These are phyloP conservation scores for Chalcis sispes DNA, from an alignment of 2,888 invertebrate genomes.

Conservation along the genomic window DNA sequence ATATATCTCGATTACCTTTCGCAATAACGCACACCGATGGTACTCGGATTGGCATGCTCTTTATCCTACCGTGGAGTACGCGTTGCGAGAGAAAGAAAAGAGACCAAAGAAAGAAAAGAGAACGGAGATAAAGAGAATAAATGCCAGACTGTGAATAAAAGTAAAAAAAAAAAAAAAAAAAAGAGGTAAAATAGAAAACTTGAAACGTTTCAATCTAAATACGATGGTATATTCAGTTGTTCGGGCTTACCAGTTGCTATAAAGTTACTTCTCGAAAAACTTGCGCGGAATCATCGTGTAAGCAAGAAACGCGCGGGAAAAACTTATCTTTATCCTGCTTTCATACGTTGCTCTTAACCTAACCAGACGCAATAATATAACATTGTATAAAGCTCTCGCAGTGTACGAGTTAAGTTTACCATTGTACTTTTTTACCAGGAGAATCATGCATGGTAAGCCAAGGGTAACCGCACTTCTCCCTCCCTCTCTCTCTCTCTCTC, in stretches of 20 bases:
- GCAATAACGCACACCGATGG: too few species aligned
- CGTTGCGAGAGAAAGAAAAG: too few species aligned
- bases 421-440: constrained; percentile 61
- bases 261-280: constrained; percentile 14
- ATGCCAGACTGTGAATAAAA: too few species aligned
- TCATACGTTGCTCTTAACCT: neutral
- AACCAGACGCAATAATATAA: constrained; percentile 18
- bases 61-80: too few species aligned
- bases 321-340: too few species aligned
- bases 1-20: too few species aligned
- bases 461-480: constrained; percentile 60
- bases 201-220: constrained; percentile 8
- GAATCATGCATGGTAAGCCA: constrained; percentile 65
- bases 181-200: too few species aligned
- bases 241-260: constrained; percentile 22
- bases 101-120: too few species aligned
- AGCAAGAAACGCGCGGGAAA: too few species aligned
- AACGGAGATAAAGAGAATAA: too few species aligned
- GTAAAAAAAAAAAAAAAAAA: too few species aligned
- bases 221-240: constrained; percentile 18
- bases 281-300: constrained; percentile 3
- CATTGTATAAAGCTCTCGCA: constrained; percentile 59
- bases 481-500: neutral
- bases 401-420: constrained; percentile 56
- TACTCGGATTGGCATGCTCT: too few species aligned